A percentile compares a stretch with the other conserved stretches of the same genome.
Conservation (phyloP, 2,113 vertebrate genomes). For the Sander lucioperca region DNA sequence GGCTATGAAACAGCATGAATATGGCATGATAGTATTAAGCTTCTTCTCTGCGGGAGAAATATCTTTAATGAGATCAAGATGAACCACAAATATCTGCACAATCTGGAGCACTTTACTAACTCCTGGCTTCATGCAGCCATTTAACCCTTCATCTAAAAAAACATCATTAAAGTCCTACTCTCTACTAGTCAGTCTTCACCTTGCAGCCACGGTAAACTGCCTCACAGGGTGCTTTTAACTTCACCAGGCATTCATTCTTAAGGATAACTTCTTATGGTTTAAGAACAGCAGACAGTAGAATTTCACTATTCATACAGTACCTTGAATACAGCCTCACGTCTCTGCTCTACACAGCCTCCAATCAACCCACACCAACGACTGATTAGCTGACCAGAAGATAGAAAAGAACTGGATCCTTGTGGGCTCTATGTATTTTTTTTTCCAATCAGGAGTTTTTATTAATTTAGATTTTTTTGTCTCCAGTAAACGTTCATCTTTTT, state of each 20-base stretch:
- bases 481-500: neutral
- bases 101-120: neutral
- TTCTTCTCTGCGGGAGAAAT: neutral
- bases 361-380: conserved; percentile 47
- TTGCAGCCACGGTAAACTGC: conserved; percentile 1
- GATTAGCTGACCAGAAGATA: conserved; percentile 45
- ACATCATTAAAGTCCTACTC: neutral
- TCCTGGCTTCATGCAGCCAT: neutral
- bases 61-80: conserved; percentile 17
- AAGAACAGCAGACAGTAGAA: conserved; percentile 34
- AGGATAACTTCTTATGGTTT: conserved; percentile 20
- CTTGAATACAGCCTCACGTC: conserved; percentile 26
- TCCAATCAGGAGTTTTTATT: conserved; percentile 24
- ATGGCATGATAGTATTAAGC: neutral
- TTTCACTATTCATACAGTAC: conserved; percentile 10
- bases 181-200: neutral
- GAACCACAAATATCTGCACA: conserved; percentile 24
- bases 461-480: no score
- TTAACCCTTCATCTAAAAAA: neutral
- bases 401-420: conserved; percentile 26
- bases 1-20: conserved; percentile 1
- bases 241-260: conserved; percentile 11
- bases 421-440: conserved; percentile 14
- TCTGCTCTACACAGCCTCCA: conserved; percentile 42
- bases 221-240: conserved; percentile 1